These are phyloP conservation scores for Phaethornis superciliosus DNA, from an alignment of 2,113 vertebrate species.

Conservation along the genomic window DNA sequence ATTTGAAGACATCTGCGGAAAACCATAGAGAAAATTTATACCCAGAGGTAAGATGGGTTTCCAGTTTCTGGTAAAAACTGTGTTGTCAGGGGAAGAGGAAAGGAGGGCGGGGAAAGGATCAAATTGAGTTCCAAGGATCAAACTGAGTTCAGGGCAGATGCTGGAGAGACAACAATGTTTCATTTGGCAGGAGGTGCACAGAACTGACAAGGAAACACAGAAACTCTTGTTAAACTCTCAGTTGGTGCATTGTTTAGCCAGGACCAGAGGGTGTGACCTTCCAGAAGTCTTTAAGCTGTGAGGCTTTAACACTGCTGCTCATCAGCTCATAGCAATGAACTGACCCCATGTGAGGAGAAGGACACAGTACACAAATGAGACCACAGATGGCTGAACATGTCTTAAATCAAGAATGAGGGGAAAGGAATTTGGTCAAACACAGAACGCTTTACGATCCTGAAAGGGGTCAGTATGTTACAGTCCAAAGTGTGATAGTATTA, in stretches of 20 bases:
- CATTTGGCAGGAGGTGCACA: conserved; percentile 38
- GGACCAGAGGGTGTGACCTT: background rate
- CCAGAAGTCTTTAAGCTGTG: background rate
- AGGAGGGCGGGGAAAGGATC: background rate
- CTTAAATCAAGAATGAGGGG: background rate
- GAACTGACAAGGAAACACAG: conserved; percentile 23
- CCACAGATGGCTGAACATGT: background rate
- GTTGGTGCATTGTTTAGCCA: background rate
- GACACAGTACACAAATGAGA: background rate
- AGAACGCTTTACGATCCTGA: background rate
- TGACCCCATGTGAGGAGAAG: background rate
- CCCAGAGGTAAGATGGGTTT: background rate
- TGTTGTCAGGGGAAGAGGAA: background rate
- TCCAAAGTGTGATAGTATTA: accelerated
- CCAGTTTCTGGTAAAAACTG: background rate
- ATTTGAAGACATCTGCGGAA: conserved; percentile 8
- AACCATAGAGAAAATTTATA: background rate
- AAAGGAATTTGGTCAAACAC: background rate
- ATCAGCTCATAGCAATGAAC: background rate
- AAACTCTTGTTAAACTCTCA: conserved; percentile 42
- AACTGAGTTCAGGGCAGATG: conserved; percentile 44
- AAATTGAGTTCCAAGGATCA: conserved; percentile 37
- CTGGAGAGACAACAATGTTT: conserved; percentile 25
- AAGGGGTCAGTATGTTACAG: background rate
- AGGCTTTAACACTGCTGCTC: background rate